These are phyloP conservation scores for Lissocephala sabroskyi DNA, from an alignment of 2,888 invertebrate species.

Conservation along the genomic window DNA sequence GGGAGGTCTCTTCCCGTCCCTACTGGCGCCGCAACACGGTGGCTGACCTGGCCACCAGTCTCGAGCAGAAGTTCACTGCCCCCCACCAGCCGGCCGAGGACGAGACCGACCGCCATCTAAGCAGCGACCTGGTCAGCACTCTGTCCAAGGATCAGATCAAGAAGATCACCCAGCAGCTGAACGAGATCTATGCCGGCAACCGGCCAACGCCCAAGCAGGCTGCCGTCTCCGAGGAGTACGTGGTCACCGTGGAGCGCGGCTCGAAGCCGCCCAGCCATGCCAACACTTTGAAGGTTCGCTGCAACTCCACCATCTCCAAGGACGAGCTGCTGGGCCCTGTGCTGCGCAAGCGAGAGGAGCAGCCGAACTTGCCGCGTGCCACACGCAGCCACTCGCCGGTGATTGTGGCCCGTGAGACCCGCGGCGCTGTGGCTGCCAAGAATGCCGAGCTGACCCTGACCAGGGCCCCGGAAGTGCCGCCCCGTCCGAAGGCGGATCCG, in stretches of 20 bases:
- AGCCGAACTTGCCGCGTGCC: slow-evolving; percentile 71
- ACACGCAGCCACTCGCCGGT: slow-evolving; percentile 68
- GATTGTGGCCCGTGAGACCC: slow-evolving; percentile 75
- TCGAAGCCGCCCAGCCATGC: slow-evolving; percentile 62
- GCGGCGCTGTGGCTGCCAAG: slow-evolving; percentile 76
- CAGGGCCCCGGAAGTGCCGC: slow-evolving; percentile 63
- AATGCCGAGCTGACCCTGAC: slow-evolving; percentile 71
- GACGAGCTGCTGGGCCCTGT: slow-evolving; percentile 71
- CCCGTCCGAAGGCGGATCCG: slow-evolving; percentile 26
- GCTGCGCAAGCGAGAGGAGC: slow-evolving; percentile 57
- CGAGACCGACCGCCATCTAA: slow-evolving; percentile 76
- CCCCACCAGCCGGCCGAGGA: slow-evolving; percentile 44
- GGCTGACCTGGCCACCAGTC: slow-evolving; percentile 82
- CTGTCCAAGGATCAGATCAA: slow-evolving; percentile 88
- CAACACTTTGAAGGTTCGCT: slow-evolving; percentile 75
- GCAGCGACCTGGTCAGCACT: slow-evolving; percentile 86
- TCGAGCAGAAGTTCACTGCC: slow-evolving; percentile 77
- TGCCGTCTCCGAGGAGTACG: slow-evolving; percentile 73
- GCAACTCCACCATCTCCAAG: slow-evolving; percentile 75
- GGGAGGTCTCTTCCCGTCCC: slow-evolving; percentile 79
- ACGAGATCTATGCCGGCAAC: slow-evolving; percentile 81
- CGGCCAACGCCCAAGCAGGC: slow-evolving; percentile 68
- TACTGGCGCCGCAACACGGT: slow-evolving; percentile 89
- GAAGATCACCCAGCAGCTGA: slow-evolving; percentile 84
- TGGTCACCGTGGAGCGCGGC: slow-evolving; percentile 76